Evolutionary conservation across 2,113 vertebrate species (phyloP).

Genomic region (Verasper variegatus): DNA sequence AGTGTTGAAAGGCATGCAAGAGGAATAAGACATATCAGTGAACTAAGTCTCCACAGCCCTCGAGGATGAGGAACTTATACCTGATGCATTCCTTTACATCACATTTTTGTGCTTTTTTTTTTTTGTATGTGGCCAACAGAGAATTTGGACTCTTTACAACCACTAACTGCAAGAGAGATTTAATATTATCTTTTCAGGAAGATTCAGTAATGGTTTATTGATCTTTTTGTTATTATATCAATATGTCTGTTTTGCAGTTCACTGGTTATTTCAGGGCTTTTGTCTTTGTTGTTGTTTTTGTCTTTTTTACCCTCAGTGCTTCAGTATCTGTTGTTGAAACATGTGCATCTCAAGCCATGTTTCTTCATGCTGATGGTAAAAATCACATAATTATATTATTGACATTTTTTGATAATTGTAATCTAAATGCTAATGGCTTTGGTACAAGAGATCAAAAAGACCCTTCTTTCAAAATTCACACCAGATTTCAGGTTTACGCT

Average conservation of each 20-base stretch:
- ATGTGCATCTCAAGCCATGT: slow-evolving; percentile 73
- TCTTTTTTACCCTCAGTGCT: slow-evolving; percentile 25
- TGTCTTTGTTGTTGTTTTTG: slow-evolving; percentile 28
- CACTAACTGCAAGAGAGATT: slow-evolving; percentile 81
- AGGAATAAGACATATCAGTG: slow-evolving; percentile 58
- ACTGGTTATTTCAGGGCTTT: slow-evolving; percentile 72
- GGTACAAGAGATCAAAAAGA: slow-evolving; percentile 21
- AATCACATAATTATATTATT: neutral
- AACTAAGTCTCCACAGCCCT: neutral
- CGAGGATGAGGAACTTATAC: slow-evolving; percentile 48
- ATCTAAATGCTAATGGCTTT: neutral
- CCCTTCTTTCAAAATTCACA: slow-evolving; percentile 27
- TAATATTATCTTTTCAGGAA: neutral
- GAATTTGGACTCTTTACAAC: slow-evolving; percentile 60
- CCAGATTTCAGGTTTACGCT: neutral
- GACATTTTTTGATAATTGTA: neutral
- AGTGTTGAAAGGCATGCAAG: slow-evolving; percentile 77
- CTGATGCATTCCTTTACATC: slow-evolving; percentile 79
- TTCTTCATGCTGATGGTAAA: slow-evolving; percentile 42
- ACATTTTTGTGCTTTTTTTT: slow-evolving; percentile 61
- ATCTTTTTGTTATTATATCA: neutral
- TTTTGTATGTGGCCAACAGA: slow-evolving; percentile 53
- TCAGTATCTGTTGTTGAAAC: slow-evolving; percentile 57
- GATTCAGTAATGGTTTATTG: neutral
- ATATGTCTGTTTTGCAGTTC: slow-evolving; percentile 76